Base-by-base conservation (phyloP, 2,888 invertebrate species). In the Tanypteryx hageni region DNA sequence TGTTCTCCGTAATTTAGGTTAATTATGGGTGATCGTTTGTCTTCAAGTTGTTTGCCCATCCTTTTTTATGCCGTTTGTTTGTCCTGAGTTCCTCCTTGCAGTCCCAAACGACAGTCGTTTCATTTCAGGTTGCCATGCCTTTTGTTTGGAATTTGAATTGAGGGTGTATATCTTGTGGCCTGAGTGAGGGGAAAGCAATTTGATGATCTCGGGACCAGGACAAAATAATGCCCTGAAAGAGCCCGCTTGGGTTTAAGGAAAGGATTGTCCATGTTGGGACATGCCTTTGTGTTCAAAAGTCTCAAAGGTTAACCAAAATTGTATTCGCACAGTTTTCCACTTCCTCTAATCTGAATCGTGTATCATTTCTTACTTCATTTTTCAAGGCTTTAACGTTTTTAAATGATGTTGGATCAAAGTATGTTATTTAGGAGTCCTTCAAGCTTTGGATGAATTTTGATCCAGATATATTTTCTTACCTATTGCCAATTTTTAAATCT, bases 401-500 rank as follows among this genome's bases (percentile, higher is more conserved):
- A 68, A 89, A 89, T 89, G 89, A 64, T 64, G 89, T 89, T 89
- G 89, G 89, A 89, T 89, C 89, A 89, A 89, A 89, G 56, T 44
- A 89, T 14, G 31, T 89, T 89, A 64, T 64, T 16, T 27, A 64
- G 64, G 89, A 89, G 64, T 64, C 64, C 89, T 89, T 89, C 64
- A 89, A 89, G 64, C 89, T 89, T 64, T 89, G 89, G 89, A 89
- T 89, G 89, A 89, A 89, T 89, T 89, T 89, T 89, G 89, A 89
- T 89, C 89, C 89, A 89, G 89, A 89, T 89, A 89, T 89, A 89
- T 89, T 89, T 89, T 89, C 89, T 89, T 89, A 89, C 89, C 89
- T 89, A 64, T 89, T 64, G 68, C 89, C 64, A 89, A 89, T 89
- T 68, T 89, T 89, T 89, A 89, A 89, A 64, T 64, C 89, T 89